These are phyloP conservation scores for Lepus townsendii DNA, from an alignment of 2,797 vertebrate genomes.

Conservation along the genomic window DNA sequence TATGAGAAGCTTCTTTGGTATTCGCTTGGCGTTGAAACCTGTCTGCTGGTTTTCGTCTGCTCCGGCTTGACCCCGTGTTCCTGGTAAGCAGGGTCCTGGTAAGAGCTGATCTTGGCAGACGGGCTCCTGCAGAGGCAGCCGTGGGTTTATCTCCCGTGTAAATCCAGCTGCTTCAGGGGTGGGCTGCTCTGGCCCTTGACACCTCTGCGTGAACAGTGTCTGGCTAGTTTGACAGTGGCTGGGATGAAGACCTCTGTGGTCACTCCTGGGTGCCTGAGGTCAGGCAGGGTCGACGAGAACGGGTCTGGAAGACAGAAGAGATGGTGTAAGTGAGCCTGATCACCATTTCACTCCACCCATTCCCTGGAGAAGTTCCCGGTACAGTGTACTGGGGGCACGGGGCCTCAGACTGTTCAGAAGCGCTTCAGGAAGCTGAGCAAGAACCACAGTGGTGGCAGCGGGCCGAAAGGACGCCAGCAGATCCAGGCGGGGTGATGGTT, in stretches of 20 bases:
- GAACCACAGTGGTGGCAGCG: not conserved
- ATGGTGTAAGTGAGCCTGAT: not conserved
- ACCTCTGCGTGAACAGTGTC: not conserved
- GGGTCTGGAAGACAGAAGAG: not conserved
- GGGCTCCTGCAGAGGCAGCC: not conserved
- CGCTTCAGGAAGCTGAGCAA: not conserved
- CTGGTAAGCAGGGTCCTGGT: not conserved
- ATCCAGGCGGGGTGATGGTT: not conserved
- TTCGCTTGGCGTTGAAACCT: conserved; percentile 70
- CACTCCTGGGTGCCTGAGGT: not conserved
- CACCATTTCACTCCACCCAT: not conserved
- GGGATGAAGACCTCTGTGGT: not conserved
- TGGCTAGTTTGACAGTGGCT: not conserved
- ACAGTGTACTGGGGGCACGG: not conserved
- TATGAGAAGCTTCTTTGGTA: conserved; percentile 29
- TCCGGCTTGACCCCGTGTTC: not conserved
- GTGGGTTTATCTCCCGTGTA: conserved; percentile 26
- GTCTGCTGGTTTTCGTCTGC: not conserved
- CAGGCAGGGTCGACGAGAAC: not conserved
- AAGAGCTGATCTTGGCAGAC: conserved; percentile 33
- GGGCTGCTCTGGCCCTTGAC: not conserved
- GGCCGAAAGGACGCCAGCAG: not conserved
- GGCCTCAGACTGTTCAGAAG: too few relatives aligned
- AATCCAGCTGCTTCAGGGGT: not conserved
- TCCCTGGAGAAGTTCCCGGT: conserved; percentile 35